Evolutionary conservation across 2,888 invertebrate genomes (phyloP).

Genomic region (Harpalus rubripes): DNA sequence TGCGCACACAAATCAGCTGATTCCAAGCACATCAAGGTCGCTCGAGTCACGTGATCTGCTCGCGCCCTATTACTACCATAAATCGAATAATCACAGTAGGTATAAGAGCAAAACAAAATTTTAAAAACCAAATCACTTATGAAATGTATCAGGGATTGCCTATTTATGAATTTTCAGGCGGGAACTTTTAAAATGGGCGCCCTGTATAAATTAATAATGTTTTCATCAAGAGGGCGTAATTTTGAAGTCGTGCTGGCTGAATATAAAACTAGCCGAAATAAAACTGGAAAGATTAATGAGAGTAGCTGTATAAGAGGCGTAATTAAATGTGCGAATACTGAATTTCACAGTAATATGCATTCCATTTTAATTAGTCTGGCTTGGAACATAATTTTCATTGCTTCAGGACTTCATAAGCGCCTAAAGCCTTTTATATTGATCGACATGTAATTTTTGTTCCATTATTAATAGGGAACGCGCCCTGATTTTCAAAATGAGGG

Average conservation of each 20-base stretch:
- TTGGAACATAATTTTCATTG: constrained; percentile 9
- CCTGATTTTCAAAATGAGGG: background rate
- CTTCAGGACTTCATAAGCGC: constrained; percentile 16
- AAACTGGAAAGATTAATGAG: constrained; percentile 35
- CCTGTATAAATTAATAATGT: constrained; percentile 1
- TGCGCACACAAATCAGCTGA: too few relatives aligned
- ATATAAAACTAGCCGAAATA: constrained; percentile 13
- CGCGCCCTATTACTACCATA: too few relatives aligned
- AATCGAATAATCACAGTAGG: too few relatives aligned
- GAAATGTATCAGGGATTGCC: too few relatives aligned
- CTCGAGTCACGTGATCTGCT: too few relatives aligned
- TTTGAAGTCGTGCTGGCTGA: background rate
- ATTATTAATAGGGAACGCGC: background rate
- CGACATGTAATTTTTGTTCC: constrained; percentile 23
- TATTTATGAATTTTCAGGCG: too few relatives aligned
- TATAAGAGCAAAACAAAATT: too few relatives aligned
- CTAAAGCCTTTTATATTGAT: constrained; percentile 30
- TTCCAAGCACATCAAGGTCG: too few relatives aligned
- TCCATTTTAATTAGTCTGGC: constrained; percentile 32
- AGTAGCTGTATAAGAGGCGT: background rate
- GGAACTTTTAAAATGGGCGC: too few relatives aligned
- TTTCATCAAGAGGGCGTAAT: background rate
- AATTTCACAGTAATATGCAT: constrained; percentile 33
- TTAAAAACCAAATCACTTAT: too few relatives aligned
- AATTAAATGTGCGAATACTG: constrained; percentile 22